Percentiles rank a stretch among this genome's conserved stretches.
phyloP scores from a whole-genome alignment of 64 coral and sea anemone species.

The Hydrozoanthus tunicans region DNA sequence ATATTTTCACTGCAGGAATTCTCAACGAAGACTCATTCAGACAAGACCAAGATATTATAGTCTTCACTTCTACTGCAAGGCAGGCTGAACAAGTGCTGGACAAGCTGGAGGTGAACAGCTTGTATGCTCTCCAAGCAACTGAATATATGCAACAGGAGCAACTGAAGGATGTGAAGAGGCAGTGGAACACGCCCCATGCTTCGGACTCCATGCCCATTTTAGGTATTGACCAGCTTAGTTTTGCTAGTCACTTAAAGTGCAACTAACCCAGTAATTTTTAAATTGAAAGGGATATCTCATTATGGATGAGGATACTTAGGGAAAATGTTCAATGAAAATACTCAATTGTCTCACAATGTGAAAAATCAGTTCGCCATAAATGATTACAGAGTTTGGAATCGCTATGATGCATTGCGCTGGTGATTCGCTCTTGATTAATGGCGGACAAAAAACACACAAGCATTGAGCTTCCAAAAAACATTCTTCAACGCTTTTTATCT shows the following conservation, averaged over 20 bases:
- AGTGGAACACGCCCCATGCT: slow-evolving; percentile 85
- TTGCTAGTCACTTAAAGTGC: neutral
- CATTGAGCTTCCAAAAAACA: too few relatives aligned
- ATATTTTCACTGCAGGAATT: slow-evolving; percentile 4
- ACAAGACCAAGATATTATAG: slow-evolving; percentile 75
- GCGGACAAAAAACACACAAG: too few relatives aligned
- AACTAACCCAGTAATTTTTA: too few relatives aligned
- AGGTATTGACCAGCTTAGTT: slow-evolving; percentile 33
- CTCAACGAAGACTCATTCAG: slow-evolving; percentile 8
- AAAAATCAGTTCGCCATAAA: too few relatives aligned
- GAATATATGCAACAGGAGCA: slow-evolving; percentile 75
- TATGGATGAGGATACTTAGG: too few relatives aligned
- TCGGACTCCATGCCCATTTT: slow-evolving; percentile 71
- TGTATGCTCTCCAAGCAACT: slow-evolving; percentile 65
- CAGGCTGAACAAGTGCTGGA: slow-evolving; percentile 75
- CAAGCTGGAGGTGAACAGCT: slow-evolving; percentile 59
- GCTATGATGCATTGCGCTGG: too few relatives aligned
- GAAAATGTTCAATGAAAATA: too few relatives aligned
- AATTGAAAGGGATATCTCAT: too few relatives aligned
- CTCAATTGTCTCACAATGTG: too few relatives aligned
- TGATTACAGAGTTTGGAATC: too few relatives aligned
- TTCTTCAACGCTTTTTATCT: too few relatives aligned
- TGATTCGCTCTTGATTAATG: too few relatives aligned
- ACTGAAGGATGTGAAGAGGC: slow-evolving; percentile 65
- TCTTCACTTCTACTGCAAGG: slow-evolving; percentile 77